Evolutionary conservation across 2,113 vertebrate species (phyloP), one percentile per base, ranked within the genome.

Genomic region (Strix uralensis): DNA sequence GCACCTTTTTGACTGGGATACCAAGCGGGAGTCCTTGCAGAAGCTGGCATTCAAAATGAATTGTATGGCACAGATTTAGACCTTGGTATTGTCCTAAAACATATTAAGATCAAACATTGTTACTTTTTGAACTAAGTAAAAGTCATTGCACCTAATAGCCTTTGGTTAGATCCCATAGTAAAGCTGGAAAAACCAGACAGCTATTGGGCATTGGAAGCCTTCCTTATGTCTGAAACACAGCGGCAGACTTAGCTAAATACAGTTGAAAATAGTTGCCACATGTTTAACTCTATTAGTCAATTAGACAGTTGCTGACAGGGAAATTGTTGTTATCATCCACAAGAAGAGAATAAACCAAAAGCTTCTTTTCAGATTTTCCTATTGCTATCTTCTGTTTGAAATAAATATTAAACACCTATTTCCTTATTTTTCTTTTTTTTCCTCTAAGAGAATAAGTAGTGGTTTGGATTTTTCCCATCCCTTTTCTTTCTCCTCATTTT

Each of bases 201-300:
- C 62, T 36, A 3, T 16, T 51, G 86, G 82, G 74, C 61, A 80
- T 3, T 72, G 71, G 92, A 90, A 94, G 3, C 44, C 42, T 75
- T 86, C 69, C 36, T 88, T 86, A 26, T 36, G 61, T 81, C 92
- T 96, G 80, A 93, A 79, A 65, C 46, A 73, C 65, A 16, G 86
- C 51, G 78, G 72, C 82, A 94, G 72, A 57, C 86, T 93, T 88
- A 29, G 92, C 94, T 77, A 92, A 95, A 90, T 70, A 46, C 75
- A 81, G 80, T 74, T 81, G 75, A 90, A 94, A 96, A 95, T 86
- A 94, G 82, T 96, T 97, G 95, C 95, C 91, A 94, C 95, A 95
- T 96, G 95, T 94, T 95, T 95, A 83, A 66, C 32, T 73, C 29
- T 88, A 61, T 86, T 66, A 83, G 88, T 88, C 92, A 94, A 65